phyloP scores from a whole-genome alignment of 2,888 invertebrate species.

The Eurytoma californica region DNA sequence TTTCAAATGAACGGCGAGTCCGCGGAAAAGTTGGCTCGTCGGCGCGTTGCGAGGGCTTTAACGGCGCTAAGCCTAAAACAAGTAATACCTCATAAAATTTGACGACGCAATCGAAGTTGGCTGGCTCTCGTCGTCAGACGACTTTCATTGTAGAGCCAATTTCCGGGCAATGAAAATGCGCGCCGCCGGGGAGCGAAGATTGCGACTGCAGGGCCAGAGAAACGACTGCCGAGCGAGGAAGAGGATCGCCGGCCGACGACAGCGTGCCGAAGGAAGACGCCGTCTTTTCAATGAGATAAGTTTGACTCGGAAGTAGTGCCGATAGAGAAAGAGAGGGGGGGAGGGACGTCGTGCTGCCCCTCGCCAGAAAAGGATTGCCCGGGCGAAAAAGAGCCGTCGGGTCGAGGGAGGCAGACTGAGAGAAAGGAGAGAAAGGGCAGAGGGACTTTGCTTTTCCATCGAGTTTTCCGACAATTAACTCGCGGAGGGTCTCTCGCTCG shows the following conservation, averaged over 20 bases:
- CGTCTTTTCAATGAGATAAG: constrained; percentile 49
- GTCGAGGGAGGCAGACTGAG: constrained; percentile 1
- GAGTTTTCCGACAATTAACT: constrained; percentile 54
- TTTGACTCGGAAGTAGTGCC: constrained; percentile 37
- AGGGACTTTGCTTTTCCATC: constrained; percentile 40
- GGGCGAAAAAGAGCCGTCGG: too few relatives aligned
- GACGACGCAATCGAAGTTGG: constrained; percentile 50
- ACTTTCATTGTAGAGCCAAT: constrained; percentile 45
- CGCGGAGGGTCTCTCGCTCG: background rate
- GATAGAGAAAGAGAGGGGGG: constrained; percentile 1
- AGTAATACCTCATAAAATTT: constrained; percentile 53
- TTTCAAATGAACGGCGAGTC: constrained; percentile 11
- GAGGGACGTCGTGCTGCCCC: constrained; percentile 7
- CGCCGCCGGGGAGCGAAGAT: constrained; percentile 14
- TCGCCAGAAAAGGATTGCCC: constrained; percentile 32
- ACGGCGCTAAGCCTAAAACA: constrained; percentile 52
- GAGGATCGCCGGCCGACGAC: constrained; percentile 3
- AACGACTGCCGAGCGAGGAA: constrained; percentile 6
- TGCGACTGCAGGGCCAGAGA: constrained; percentile 5
- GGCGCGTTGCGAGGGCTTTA: constrained; percentile 17
- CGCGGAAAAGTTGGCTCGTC: constrained; percentile 16
- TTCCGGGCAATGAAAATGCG: constrained; percentile 50
- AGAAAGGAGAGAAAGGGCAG: background rate
- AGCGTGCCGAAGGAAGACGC: constrained; percentile 4
- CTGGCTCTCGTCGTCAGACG: background rate